Conservation (phyloP, 2,113 vertebrate genomes). For the Aegotheles bennettii region DNA sequence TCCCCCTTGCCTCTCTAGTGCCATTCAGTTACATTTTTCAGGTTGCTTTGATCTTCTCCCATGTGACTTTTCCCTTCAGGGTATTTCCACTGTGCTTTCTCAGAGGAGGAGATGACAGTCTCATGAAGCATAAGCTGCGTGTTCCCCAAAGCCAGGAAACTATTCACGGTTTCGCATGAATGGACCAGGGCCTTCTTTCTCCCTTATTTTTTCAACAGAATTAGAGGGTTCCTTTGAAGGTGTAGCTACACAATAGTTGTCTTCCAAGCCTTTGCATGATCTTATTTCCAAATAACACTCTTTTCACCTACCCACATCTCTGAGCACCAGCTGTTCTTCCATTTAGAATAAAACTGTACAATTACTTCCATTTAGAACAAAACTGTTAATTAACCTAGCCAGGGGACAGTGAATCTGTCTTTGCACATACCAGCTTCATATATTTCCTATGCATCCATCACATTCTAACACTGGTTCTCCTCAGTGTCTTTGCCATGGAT, state of each 20-base stretch:
- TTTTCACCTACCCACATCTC: neutral
- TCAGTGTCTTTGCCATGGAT: neutral
- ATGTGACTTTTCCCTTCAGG: conserved; percentile 22
- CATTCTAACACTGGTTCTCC: neutral
- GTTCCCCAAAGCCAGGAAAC: neutral
- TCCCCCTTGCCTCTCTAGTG: neutral
- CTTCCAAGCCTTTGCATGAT: neutral
- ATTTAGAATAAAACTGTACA: neutral
- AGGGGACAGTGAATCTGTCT: neutral
- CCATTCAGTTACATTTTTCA: neutral
- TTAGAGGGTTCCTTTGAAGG: neutral
- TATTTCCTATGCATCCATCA: neutral
- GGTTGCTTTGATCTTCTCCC: conserved; percentile 32
- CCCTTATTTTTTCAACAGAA: neutral
- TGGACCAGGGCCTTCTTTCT: neutral
- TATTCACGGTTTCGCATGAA: neutral
- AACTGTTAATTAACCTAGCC: neutral
- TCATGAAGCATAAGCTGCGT: neutral
- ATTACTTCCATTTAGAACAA: neutral
- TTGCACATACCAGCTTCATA: neutral
- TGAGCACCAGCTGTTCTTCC: neutral
- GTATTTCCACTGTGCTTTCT: conserved; percentile 27
- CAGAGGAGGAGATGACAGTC: neutral
- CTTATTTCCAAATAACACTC: neutral
- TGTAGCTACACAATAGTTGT: neutral